These are phyloP conservation scores for Triplophysa rosa DNA, from an alignment of 2,113 vertebrate species.

Conservation along the genomic window DNA sequence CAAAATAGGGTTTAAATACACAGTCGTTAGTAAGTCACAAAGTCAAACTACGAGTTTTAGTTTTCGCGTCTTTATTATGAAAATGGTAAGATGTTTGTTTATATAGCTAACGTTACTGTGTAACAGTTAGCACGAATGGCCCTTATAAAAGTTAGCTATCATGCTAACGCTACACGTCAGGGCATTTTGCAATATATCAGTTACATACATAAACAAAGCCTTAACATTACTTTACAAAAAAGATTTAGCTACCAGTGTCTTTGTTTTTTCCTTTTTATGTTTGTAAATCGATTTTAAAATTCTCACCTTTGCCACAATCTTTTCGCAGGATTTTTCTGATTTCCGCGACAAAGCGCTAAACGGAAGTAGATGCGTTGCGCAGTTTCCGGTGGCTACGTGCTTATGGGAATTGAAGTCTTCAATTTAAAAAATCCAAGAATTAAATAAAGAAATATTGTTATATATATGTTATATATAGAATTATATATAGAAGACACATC, in stretches of 20 bases:
- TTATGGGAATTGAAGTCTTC: constrained; percentile 17
- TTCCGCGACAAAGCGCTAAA: neutral
- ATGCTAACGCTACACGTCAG: neutral
- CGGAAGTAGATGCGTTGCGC: neutral
- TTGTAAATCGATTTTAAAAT: neutral
- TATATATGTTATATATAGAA: no score
- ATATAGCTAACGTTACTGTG: neutral
- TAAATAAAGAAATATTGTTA: no score
- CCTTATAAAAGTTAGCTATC: neutral
- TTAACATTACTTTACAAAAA: neutral
- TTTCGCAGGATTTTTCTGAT: neutral
- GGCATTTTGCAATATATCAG: neutral
- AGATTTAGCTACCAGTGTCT: neutral
- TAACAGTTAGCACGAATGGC: neutral
- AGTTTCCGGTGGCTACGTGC: neutral
- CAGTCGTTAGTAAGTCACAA: neutral
- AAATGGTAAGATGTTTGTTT: neutral
- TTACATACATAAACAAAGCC: neutral
- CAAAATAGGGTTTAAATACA: neutral
- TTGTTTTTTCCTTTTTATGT: rapidly evolving
- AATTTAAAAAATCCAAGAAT: neutral
- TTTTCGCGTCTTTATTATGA: neutral
- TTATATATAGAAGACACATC: no score
- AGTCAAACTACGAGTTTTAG: neutral
- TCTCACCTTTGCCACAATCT: neutral